These are phyloP conservation scores for Coregonus clupeaformis DNA, from an alignment of 2,113 vertebrate genomes.

Conservation along the genomic window DNA sequence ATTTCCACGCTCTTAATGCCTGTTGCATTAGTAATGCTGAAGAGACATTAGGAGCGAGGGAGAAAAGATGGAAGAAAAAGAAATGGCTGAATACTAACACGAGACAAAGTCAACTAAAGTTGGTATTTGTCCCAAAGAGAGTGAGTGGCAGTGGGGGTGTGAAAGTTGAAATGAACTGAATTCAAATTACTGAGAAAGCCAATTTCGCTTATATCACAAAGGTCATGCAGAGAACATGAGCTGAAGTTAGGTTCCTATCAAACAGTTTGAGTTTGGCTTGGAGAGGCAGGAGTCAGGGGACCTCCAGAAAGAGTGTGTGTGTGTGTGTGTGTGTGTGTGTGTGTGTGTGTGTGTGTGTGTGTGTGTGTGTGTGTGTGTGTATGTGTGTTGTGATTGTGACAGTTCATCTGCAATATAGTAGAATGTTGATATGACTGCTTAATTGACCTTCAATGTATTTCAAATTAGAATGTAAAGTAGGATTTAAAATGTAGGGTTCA, in stretches of 20 bases:
- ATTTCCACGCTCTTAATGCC: background rate
- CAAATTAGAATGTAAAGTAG: too few species aligned
- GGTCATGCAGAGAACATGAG: conserved; percentile 13
- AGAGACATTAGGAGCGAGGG: background rate
- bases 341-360: background rate
- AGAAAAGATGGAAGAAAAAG: background rate
- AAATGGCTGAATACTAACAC: background rate
- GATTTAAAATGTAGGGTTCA: background rate
- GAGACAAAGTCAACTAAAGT: background rate
- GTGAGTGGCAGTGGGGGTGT: background rate
- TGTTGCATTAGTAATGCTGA: conserved; percentile 4
- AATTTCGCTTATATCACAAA: background rate
- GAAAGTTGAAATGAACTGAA: background rate
- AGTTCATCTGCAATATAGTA: background rate
- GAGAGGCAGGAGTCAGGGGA: background rate
- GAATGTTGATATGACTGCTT: too few species aligned
- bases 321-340: background rate
- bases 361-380: background rate
- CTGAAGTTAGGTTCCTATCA: conserved; percentile 16
- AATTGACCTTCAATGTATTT: too few species aligned
- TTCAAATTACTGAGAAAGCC: background rate
- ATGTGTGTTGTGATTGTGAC: background rate
- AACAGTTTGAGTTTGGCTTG: background rate
- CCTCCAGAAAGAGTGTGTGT: background rate
- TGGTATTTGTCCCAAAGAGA: background rate